These are phyloP conservation scores for Ormyrus labotus DNA, from an alignment of 2,888 invertebrate species.

Conservation along the genomic window DNA sequence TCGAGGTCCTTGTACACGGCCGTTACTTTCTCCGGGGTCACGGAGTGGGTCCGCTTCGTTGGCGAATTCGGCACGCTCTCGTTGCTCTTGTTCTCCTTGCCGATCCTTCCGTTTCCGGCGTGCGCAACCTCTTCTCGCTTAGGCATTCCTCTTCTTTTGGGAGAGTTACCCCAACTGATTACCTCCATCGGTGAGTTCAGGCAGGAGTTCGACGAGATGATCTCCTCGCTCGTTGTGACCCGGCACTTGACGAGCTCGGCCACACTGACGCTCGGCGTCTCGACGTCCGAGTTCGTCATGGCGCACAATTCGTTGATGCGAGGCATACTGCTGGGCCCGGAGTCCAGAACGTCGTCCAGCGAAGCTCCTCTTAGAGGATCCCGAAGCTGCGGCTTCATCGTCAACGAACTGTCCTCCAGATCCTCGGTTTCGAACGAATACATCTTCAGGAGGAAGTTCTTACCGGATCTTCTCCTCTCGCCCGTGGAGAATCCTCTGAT, in stretches of 20 bases:
- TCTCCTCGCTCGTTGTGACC: slow-evolving; percentile 72
- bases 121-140: slow-evolving; percentile 29
- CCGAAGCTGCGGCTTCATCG: slow-evolving; percentile 59
- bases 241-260: slow-evolving; percentile 70
- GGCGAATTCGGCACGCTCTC: slow-evolving; percentile 68
- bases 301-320: slow-evolving; percentile 60
- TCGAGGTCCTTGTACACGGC: slow-evolving; percentile 54
- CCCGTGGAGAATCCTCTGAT: slow-evolving; percentile 43
- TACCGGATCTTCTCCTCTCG: slow-evolving; percentile 67
- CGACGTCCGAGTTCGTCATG: slow-evolving; percentile 46
- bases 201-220: slow-evolving; percentile 64
- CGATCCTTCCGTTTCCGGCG: neutral
- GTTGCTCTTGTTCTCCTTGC: slow-evolving; percentile 39
- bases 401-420: slow-evolving; percentile 60
- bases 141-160: slow-evolving; percentile 45
- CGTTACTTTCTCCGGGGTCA: slow-evolving; percentile 56
- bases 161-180: slow-evolving; percentile 68
- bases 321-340: slow-evolving; percentile 67
- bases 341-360: slow-evolving; percentile 68
- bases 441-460: slow-evolving; percentile 72
- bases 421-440: slow-evolving; percentile 74
- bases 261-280: slow-evolving; percentile 59
- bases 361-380: slow-evolving; percentile 68
- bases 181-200: slow-evolving; percentile 63
- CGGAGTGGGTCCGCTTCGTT: slow-evolving; percentile 64